Conservation (phyloP, 2,888 invertebrate species). For the Strigamia crassipes region DNA sequence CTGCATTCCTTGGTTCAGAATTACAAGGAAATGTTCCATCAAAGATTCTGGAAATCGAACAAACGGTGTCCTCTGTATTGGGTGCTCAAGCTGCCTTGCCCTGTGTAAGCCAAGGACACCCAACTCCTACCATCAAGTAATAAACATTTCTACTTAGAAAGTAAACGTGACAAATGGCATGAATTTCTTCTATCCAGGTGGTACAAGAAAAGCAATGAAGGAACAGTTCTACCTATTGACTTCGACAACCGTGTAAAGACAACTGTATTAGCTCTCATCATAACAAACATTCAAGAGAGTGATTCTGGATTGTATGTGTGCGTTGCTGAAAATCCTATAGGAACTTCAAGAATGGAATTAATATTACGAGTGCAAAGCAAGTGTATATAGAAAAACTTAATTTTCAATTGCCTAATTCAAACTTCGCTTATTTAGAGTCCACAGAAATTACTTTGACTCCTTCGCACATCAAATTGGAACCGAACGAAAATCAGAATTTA, state of each 20-base stretch:
- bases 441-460: neutral
- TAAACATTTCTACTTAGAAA: neutral
- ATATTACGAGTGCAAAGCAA: neutral
- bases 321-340: neutral
- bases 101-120: neutral
- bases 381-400: neutral
- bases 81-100: neutral
- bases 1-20: neutral
- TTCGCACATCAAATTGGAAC: neutral
- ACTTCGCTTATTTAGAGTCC: neutral
- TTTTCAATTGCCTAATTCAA: neutral
- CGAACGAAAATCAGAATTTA: neutral
- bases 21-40: neutral
- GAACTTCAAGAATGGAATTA: neutral
- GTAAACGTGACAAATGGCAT: neutral
- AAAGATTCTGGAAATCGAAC: neutral
- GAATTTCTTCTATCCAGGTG: neutral
- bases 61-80: neutral
- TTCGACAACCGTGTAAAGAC: neutral
- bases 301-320: neutral
- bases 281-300: neutral
- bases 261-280: neutral
- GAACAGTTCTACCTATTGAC: neutral
- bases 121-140: constrained; percentile 12
- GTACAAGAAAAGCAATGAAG: neutral